Evolutionary conservation across 2,888 invertebrate genomes (phyloP).

Genomic region (Mamestra brassicae): DNA sequence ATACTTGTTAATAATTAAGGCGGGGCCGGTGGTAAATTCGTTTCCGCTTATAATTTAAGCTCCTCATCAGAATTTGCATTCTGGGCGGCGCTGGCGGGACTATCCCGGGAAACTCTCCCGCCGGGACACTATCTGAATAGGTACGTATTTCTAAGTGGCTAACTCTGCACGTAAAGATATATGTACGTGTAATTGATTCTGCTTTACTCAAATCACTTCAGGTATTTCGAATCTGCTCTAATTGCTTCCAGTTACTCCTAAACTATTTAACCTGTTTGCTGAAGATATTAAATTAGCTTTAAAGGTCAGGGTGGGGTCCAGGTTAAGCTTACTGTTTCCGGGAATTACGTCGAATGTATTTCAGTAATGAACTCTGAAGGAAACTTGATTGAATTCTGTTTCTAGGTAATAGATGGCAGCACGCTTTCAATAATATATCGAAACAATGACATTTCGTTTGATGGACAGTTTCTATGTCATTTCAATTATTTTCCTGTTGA

Average conservation of each 20-base stretch:
- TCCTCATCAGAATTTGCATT: slow-evolving; percentile 74
- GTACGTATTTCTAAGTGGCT: slow-evolving; percentile 68
- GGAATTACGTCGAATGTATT: neutral
- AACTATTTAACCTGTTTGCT: slow-evolving; percentile 1
- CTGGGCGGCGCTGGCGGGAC: slow-evolving; percentile 70
- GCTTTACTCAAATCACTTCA: slow-evolving; percentile 22
- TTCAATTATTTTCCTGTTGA: slow-evolving; percentile 9
- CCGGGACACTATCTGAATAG: slow-evolving; percentile 76
- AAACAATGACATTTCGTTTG: slow-evolving; percentile 1
- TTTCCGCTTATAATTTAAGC: slow-evolving; percentile 58
- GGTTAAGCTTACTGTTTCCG: neutral
- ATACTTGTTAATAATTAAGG: neutral
- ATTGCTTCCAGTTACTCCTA: neutral
- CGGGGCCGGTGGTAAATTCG: neutral
- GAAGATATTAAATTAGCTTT: slow-evolving; percentile 15
- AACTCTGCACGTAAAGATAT: slow-evolving; percentile 50
- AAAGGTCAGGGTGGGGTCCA: slow-evolving; percentile 1
- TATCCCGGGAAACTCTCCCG: slow-evolving; percentile 71
- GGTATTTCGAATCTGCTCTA: slow-evolving; percentile 10
- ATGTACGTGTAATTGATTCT: slow-evolving; percentile 52
- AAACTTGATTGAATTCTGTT: neutral
- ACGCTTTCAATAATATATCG: slow-evolving; percentile 6
- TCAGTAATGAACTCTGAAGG: neutral
- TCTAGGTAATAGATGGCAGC: slow-evolving; percentile 21
- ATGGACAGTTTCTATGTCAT: neutral